Conservation (phyloP, 2,113 vertebrate genomes). For the Lampris incognitus region DNA sequence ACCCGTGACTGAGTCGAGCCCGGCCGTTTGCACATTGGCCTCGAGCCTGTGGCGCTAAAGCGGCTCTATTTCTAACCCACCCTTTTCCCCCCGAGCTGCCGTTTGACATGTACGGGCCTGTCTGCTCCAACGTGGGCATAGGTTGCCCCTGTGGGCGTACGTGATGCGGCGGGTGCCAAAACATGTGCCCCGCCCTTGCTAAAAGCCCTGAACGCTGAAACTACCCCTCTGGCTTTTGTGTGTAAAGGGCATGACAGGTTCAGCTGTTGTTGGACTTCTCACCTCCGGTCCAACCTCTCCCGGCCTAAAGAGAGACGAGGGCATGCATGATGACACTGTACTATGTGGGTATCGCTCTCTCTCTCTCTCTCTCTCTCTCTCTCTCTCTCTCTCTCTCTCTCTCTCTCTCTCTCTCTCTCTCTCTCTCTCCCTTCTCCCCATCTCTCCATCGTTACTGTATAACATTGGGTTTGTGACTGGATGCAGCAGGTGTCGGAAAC, state of each 20-base stretch:
- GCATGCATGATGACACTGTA: background rate
- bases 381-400: background rate
- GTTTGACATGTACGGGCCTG: background rate
- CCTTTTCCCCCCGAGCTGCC: background rate
- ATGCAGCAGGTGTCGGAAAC: background rate
- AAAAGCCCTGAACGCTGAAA: conserved; percentile 1
- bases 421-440: background rate
- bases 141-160: conserved; percentile 20
- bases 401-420: background rate
- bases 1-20: background rate
- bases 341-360: background rate
- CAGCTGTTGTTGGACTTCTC: conserved; percentile 59
- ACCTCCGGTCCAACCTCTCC: conserved; percentile 14
- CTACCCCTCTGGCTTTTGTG: conserved; percentile 27
- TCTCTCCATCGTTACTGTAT: background rate
- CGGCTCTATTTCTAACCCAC: background rate
- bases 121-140: conserved; percentile 2
- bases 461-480: background rate
- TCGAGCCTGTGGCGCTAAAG: background rate
- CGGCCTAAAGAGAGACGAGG: background rate
- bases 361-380: background rate
- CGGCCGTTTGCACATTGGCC: background rate
- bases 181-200: conserved; percentile 23
- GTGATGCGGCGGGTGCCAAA: conserved; percentile 45
- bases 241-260: conserved; percentile 19